Evolutionary conservation across 2,113 vertebrate genomes (phyloP).

Genomic region (Nannospalax galili): DNA sequence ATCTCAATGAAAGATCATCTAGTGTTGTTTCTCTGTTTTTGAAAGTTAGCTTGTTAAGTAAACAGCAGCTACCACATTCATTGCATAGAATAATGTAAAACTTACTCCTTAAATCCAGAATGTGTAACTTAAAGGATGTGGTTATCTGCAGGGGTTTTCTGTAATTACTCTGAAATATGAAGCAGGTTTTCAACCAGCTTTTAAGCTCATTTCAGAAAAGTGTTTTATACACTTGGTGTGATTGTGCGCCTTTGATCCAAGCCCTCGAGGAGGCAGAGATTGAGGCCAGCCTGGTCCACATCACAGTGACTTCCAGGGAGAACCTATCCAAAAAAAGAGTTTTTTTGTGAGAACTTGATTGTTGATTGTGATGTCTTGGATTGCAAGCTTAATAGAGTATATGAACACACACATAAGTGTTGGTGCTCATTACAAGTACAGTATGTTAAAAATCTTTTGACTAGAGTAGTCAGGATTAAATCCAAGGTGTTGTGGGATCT

Average conservation of each 20-base stretch:
- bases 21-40: neutral
- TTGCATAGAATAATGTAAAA: neutral
- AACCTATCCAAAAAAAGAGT: no score
- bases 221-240: no score
- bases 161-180: neutral
- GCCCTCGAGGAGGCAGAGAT: no score
- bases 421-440: neutral
- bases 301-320: no score
- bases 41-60: neutral
- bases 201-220: neutral
- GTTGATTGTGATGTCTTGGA: slow-evolving; percentile 12
- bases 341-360: no score
- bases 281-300: no score
- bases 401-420: neutral
- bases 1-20: neutral
- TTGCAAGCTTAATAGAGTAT: neutral
- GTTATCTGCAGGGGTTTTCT: neutral
- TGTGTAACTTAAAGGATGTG: neutral
- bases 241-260: no score
- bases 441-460: neutral
- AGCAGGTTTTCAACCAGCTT: slow-evolving; percentile 2
- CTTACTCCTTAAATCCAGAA: neutral
- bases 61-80: neutral
- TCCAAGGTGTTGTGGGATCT: neutral
- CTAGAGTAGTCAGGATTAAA: neutral